Evolutionary conservation across 2,888 invertebrate species (phyloP), one percentile per base, ranked within the genome.

Genomic region (Gastracanthus pulcherrimus): DNA sequence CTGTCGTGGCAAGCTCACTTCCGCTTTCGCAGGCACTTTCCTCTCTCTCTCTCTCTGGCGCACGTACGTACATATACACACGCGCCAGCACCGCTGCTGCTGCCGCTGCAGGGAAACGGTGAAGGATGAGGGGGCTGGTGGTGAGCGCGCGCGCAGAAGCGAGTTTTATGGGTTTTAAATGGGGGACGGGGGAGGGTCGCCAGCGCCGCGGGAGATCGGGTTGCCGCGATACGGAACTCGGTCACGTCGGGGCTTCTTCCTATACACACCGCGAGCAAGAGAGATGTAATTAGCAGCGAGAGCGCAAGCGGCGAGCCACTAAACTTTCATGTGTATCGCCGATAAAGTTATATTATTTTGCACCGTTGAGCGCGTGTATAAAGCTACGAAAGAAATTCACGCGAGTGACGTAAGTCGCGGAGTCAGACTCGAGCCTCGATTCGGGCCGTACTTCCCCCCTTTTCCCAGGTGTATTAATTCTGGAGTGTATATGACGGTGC

Each of bases 191-290:
- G 23, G 38, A 4, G 45, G 45, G 11, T n/a, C 23, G 70, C 34
- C 34, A n/a, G 41, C 7, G 51, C 51, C 3, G 51, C 51, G 51
- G 48, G 70, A 84, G 84, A 85, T 85, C 83, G 81, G 81, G 83
- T 82, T 84, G 84, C 82, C 58, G 82, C 78, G 86, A 87, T 88
- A 88, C 80, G 86, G 86, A 89, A 87, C 84, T 89, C 86, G 88
- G 88, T 88, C 88, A 87, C 85, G 86, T 84, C 84, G 86, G 55
- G 80, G 76, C 74, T 79, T 82, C 83, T 82, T 83, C 85, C 58
- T 23, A 16, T 51, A 5, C 29, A n/a, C n/a, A n/a, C 36, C 60
- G 26, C 16, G n/a, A n/a, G n/a, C n/a, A n/a, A n/a, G 13, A 82
- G 38, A 26, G 74, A 60, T 34, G 74, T 62, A 74, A 74, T 74